These are phyloP conservation scores for Drosophila quinaria DNA, from an alignment of 2,888 invertebrate species.

Conservation along the genomic window DNA sequence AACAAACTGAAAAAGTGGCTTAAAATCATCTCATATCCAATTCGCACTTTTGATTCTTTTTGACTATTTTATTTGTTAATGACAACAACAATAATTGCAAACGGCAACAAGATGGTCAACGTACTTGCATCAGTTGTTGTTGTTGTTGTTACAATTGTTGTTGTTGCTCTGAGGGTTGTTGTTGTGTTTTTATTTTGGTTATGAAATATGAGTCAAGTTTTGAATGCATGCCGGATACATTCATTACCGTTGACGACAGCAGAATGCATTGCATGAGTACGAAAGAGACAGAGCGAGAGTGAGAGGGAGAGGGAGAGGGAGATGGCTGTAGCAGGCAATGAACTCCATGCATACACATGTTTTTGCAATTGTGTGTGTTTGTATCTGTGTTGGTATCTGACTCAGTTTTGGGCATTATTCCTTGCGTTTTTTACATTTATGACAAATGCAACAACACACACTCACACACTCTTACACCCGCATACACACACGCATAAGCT, in stretches of 20 bases:
- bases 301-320: not conserved
- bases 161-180: conserved; percentile 12
- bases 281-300: not conserved
- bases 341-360: conserved; percentile 62
- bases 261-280: conserved; percentile 18
- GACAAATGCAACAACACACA: conserved; percentile 67
- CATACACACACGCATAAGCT: conserved; percentile 35
- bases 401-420: conserved; percentile 47
- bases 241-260: conserved; percentile 79
- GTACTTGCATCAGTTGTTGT: conserved; percentile 50
- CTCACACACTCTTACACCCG: conserved; percentile 19
- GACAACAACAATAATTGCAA: conserved; percentile 44
- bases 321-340: conserved; percentile 20
- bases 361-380: conserved; percentile 47
- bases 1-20: conserved; percentile 67
- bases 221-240: conserved; percentile 82
- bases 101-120: conserved; percentile 78
- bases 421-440: conserved; percentile 64
- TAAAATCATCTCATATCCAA: conserved; percentile 59
- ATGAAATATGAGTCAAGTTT: conserved; percentile 82
- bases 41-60: conserved; percentile 1
- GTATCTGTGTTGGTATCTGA: conserved; percentile 22
- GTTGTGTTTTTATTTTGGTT: conserved; percentile 59
- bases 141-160: not conserved
- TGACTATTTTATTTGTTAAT: conserved; percentile 13